Percentiles rank a stretch among this genome's conserved stretches.
Conservation (phyloP, 2,113 vertebrate genomes). For the Steatornis caripensis region DNA sequence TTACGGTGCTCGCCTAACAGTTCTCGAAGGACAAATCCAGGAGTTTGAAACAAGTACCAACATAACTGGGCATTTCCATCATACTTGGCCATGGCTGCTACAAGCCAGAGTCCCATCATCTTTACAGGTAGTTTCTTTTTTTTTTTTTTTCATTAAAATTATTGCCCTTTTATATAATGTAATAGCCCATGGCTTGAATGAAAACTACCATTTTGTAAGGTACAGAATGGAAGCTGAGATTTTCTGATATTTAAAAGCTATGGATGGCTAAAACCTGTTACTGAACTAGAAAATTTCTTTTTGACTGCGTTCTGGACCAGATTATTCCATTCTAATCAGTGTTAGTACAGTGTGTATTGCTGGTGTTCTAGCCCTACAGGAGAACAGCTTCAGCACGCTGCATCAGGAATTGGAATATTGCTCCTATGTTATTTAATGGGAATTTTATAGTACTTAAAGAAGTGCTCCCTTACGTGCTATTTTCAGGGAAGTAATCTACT, state of each 20-base stretch:
- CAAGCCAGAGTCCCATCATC: conserved; percentile 61
- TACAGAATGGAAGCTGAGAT: neutral
- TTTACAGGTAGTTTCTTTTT: conserved; percentile 57
- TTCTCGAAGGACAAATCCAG: conserved; percentile 61
- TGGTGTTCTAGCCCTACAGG: neutral
- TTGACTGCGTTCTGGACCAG: neutral
- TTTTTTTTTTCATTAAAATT: neutral
- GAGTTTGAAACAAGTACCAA: conserved; percentile 49
- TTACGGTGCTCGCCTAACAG: conserved; percentile 52
- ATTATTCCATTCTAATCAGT: neutral
- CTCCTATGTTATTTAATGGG: neutral
- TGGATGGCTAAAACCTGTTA: neutral
- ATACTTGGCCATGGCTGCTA: conserved; percentile 72
- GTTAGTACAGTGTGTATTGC: neutral
- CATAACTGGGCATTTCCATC: conserved; percentile 65
- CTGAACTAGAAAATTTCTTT: neutral
- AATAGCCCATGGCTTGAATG: neutral
- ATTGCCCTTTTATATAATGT: neutral
- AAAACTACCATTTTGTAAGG: neutral
- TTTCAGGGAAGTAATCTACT: neutral
- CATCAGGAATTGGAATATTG: neutral
- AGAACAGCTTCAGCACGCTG: neutral
- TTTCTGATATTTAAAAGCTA: neutral
- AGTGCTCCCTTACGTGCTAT: neutral
- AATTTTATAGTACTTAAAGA: neutral